These are phyloP conservation scores for Philopotamus ludificatus DNA, from an alignment of 1,140 invertebrate genomes.

Conservation along the genomic window DNA sequence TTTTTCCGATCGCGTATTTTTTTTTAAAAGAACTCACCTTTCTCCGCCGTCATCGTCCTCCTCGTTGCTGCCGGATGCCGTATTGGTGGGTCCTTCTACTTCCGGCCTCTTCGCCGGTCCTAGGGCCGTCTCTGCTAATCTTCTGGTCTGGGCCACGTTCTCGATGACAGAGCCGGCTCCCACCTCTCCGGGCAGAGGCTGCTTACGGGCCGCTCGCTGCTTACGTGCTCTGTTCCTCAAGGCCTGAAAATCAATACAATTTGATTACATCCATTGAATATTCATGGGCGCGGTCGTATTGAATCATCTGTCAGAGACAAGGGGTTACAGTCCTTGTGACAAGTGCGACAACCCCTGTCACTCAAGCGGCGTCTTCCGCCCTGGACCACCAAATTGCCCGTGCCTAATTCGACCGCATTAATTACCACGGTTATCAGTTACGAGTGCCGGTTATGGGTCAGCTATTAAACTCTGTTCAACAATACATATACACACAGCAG, in stretches of 20 bases:
- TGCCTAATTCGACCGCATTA: background rate
- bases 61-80: conserved; percentile 86
- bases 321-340: background rate
- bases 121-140: conserved; percentile 78
- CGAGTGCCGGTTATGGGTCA: no score
- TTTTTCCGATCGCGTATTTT: no score
- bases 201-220: conserved; percentile 71
- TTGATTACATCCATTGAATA: background rate
- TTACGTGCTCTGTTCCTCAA: conserved; percentile 81
- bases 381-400: background rate
- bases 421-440: background rate
- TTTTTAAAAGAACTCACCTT: conserved; percentile 40
- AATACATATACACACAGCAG: no score
- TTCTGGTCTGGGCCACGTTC: conserved; percentile 78
- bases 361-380: background rate
- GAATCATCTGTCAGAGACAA: background rate
- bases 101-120: conserved; percentile 61
- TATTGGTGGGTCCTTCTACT: conserved; percentile 75
- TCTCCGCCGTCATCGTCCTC: conserved; percentile 74
- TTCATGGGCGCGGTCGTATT: background rate
- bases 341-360: background rate
- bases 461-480: no score
- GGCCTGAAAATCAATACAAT: conserved; percentile 48
- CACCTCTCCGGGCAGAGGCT: conserved; percentile 67
- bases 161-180: conserved; percentile 83